Base-by-base conservation (phyloP, 2,888 invertebrate species). In the Melanotus villosus region DNA sequence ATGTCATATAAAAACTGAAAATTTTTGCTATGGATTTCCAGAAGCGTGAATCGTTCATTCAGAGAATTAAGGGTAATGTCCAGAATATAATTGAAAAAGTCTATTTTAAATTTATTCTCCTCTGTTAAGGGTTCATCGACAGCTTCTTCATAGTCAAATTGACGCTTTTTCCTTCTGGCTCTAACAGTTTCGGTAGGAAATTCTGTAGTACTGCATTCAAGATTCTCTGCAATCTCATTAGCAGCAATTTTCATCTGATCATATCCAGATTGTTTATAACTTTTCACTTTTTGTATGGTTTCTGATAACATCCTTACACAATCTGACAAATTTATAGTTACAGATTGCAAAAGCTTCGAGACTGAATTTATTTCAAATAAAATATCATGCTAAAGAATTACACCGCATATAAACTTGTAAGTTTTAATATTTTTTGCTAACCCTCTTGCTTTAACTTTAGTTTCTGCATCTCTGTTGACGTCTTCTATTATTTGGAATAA, bases 351-450 rank as follows among this genome's bases (percentile, higher is more conserved):
- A 60, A 62, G 58, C 69, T 70, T 66, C 56, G 64, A 66, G 64
- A 70, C 62, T 63, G 65, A 43, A 71, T 71, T 71, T 68, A 71
- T 68, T 68, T 71, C 60, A 71, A 71, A 71, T 62, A 71, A 67
- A 68, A 58, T 52, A 23, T 64, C 45, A 30, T 58, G 47, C 59
- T 45, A 69, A 30, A 69, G 52, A 69, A 69, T 56, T n/a, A n/a
- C n/a, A n/a, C n/a, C n/a, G n/a, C n/a, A n/a, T n/a, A n/a, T n/a
- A n/a, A n/a, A n/a, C n/a, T n/a, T n/a, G n/a, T n/a, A n/a, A n/a
- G n/a, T 69, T 59, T 52, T 68, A 68, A 18, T 64, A 64, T 64
- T n/a, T n/a, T n/a, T n/a, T n/a, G n/a, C 65, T 65, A 69, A 69
- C 34, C 62, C 52, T 65, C 54, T 69, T 38, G 65, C 66, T 66